Base-by-base conservation (phyloP, 2,797 vertebrate genomes). In the Cygnus olor region DNA sequence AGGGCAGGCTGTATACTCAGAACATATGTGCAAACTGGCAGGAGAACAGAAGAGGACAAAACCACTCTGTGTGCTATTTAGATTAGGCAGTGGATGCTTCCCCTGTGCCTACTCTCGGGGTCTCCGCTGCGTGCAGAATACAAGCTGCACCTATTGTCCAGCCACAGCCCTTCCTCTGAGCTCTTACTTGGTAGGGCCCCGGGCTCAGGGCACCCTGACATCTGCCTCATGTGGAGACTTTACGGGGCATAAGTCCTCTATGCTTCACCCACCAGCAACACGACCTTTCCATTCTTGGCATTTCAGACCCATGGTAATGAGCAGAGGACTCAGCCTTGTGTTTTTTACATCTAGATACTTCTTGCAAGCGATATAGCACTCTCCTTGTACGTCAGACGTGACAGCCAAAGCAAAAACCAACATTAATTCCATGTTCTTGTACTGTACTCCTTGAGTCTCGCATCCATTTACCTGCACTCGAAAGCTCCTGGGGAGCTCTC, bases 381-480 rank as follows among this genome's bases (percentile, higher is more conserved):
- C 95, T 94, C 81, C 92, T 92, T 97, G 56, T 30, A 70, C 40
- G 42, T 97, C 86, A 73, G 73, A 24, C 4, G 9, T 90, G 95
- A 92, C 92, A 85, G 85, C 45, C 92, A 60, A 85, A 96, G 94
- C 85, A 78, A 88, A 93, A 70, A 4, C 95, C 93, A 63, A 10
- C 91, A 86, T 96, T 91, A 83, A 92, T 90, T 83, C 93, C 82
- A 13, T 17, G 32, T 95, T 97, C 76, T 94, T 66, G 81, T 34
- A 25, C 90, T 89, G 82, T 92, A 25, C 78, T 95, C 94, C 57
- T 93, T 45, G 90, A 96, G 80, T 72, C 89, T 91, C 63, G 58
- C 96, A 95, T 97, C 97, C 97, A 95, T 97, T 97, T 97, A 97
- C 96, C 96, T 97, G 94, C 93, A 95, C 95, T 96, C 71, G 27